Base-by-base conservation (phyloP, 2,113 vertebrate genomes). In the Lagopus leucura region DNA sequence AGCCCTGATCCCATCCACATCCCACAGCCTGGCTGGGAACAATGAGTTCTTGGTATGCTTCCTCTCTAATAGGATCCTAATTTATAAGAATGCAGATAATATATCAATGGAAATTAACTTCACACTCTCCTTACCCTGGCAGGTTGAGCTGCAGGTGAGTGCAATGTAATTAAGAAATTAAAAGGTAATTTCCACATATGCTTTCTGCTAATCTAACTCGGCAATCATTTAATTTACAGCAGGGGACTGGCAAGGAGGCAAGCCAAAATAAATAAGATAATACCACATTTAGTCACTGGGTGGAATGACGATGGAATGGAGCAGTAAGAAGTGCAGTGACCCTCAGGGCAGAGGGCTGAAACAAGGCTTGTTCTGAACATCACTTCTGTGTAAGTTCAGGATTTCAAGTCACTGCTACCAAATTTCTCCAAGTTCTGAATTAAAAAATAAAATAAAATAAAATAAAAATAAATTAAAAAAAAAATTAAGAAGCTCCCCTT, bases 141-240 rank as follows among this genome's bases (percentile, higher is more conserved):
- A 88, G 96, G 96, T 87, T 96, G 97, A 98, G 96, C 96, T 95
- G 97, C 97, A 97, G 97, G 97, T 97, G 97, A 97, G 94, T 94
- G 96, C 96, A 94, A 93, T 90, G 97, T 97, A 97, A 98, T 98
- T 97, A 97, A 97, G 96, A 97, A 98, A 98, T 97, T 97, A 98
- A 97, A 98, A 97, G 97, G 97, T 98, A 97, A 98, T 98, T 98
- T 97, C 97, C 96, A 95, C 95, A 91, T 97, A 90, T 93, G 95
- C 96, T 88, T 95, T 97, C 95, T 79, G 96, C 94, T 97, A 92
- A 82, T 97, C 92, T 82, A 94, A 93, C 93, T 91, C 54, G 1
- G 94, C 90, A 92, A 95, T 97, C 89, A 89, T 95, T 97, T 97
- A 96, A 97, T 97, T 96, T 97, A 95, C 93, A 96, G 95, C 82